Base-by-base conservation (phyloP, 2,888 invertebrate species). In the Pardosa pseudoannulata region DNA sequence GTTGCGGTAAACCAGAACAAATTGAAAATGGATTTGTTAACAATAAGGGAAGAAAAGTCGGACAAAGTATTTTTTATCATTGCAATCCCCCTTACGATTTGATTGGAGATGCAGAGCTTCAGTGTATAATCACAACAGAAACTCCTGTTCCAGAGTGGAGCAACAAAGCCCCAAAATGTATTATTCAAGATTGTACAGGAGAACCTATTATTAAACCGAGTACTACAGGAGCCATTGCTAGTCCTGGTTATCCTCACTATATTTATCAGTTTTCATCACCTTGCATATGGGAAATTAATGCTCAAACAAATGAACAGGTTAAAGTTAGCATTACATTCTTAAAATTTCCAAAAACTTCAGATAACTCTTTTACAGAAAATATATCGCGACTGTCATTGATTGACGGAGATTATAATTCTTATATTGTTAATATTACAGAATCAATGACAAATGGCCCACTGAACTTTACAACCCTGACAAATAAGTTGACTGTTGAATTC, bases 1-100 rank as follows among this genome's bases (percentile, higher is more conserved):
- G 74, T 2, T 88, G 88, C 39, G 70, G 70, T 32, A 85, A 78
- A 50, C 76, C 80, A 6, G 70, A 73, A 29, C 65, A 50, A 28
- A 74, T 79, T 16, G 79, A 86, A 50, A 88, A 88, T 56, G 86
- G 88, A 9, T 64, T 64, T 23, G 16, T 67, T 6, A 62, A 73
- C 11, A 70, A 36, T 29, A 80, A 76, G 13, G 76, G 78, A 6
- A 67, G 78, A 39, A 88, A 81, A 72, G 32, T 88, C 16, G 85
- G 86, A 9, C 76, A 86, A 27, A 71, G 36, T 29, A 74, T 80
- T 36, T 68, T 68, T 39, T 88, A 86, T 39, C 68, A 73, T 19
- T 88, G 88, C 62, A 72, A 88, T 56, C 80, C 78, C 0, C 88
- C 86, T 0, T 88, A 86, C 56, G 88, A 88, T 56, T 62, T 88